Base-by-base conservation (phyloP, 2,888 invertebrate species). In the Agrilus cyanescens region DNA sequence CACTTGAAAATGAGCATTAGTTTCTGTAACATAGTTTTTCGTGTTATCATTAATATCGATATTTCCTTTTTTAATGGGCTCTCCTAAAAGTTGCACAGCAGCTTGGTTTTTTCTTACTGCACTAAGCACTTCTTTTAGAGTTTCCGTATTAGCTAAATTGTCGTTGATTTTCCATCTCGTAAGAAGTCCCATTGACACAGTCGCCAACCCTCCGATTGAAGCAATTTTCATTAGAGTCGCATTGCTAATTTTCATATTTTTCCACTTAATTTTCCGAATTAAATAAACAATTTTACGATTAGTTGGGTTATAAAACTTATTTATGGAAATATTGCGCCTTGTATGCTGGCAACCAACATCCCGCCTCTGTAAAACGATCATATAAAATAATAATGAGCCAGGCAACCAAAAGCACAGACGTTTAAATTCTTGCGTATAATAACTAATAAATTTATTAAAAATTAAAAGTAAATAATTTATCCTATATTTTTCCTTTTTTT, bases 41-140 rank as follows among this genome's bases (percentile, higher is more conserved):
- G 68, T 62, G 4, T 58, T 50, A 53, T 80, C 73, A 3, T 69
- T 68, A 31, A 84, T 57, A 60, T 82, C 76, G 46, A 85, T 73
- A 4, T 68, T 67, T 39, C 69, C 68, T 45, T 78, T 78, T 59
- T 73, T 76, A 31, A 87, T 80, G 1, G 87, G 86, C 60, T 84
- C 79, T 3, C 87, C 87, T 32, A 88, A 65, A 47, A 80, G 67
- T 38, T 72, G 61, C 4, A 79, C 67, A 4, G 82, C 82, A 29
- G 79, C 79, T 15, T 69, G 54, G 59, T 82, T 71, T 6, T 57
- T 55, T 48, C 76, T 64, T 14, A 85, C 56, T 8, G 64, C 67
- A 54, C 74, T 70, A 37, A 85, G 53, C 0, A 83, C 82, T 50
- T 72, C 68, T 60, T 73, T 75, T 57, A 80, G 85, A 57, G 76